Percentiles rank a stretch among this genome's conserved stretches.
Conservation (phyloP, 1,140 invertebrate species). For the Ostrea denselamellosa region DNA sequence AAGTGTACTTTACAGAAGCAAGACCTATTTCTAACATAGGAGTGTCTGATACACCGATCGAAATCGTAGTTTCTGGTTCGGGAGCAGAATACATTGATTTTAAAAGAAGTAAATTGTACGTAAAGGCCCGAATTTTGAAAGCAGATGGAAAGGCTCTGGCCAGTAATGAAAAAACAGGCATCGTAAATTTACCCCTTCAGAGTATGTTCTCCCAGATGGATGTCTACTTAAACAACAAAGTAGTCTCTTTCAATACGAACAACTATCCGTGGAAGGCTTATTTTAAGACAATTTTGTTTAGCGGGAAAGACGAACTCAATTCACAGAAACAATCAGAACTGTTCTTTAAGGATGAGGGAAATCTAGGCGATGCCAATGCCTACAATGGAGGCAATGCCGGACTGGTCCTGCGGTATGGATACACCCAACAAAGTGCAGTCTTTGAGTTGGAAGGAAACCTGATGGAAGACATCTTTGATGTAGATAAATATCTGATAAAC, state of each 20-base stretch:
- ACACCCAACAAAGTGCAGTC: constrained; percentile 40
- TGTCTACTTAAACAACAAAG: constrained; percentile 55
- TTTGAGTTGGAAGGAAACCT: constrained; percentile 50
- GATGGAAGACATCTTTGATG: constrained; percentile 42
- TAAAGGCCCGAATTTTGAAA: constrained; percentile 51
- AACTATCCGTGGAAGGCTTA: constrained; percentile 56
- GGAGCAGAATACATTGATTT: constrained; percentile 57
- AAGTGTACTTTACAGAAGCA: constrained; percentile 42
- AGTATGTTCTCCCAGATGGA: constrained; percentile 55
- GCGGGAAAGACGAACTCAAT: constrained; percentile 40
- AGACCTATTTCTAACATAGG: constrained; percentile 41
- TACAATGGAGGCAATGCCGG: constrained; percentile 46
- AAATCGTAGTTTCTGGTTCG: constrained; percentile 52
- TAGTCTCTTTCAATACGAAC: constrained; percentile 54
- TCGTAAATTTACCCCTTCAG: constrained; percentile 55
- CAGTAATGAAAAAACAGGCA: constrained; percentile 44
- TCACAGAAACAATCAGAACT: constrained; percentile 50
- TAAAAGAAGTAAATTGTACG: constrained; percentile 38
- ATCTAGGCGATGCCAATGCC: constrained; percentile 11
- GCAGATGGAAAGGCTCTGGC: constrained; percentile 48
- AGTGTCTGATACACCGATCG: constrained; percentile 45
- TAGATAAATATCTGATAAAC: constrained; percentile 53
- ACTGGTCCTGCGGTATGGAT: constrained; percentile 42
- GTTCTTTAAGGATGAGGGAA: constrained; percentile 45
- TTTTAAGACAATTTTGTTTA: constrained; percentile 49